A percentile compares a stretch with the other conserved stretches of the same genome.
Conservation (phyloP, 2,888 invertebrate species). For the Bombyx huttoni region DNA sequence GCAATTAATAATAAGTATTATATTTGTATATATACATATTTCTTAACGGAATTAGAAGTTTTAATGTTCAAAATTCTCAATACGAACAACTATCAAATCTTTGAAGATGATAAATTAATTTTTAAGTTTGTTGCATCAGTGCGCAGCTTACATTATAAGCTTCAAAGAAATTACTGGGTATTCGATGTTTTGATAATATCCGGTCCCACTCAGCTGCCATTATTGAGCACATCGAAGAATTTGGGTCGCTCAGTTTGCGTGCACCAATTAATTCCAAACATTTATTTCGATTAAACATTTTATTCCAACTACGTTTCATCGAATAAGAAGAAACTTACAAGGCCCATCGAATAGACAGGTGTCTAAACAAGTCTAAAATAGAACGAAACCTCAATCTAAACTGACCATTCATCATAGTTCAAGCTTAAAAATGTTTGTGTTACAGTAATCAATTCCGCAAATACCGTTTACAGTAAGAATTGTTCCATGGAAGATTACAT, state of each 20-base stretch:
- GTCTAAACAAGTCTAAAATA: conserved; percentile 52
- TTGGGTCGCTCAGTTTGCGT: neutral
- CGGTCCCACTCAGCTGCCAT: conserved; percentile 9
- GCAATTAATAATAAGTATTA: too few species aligned
- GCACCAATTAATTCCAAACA: neutral
- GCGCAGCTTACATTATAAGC: neutral
- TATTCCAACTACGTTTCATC: neutral
- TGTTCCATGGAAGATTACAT: too few species aligned
- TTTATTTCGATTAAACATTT: neutral
- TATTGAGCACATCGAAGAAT: neutral
- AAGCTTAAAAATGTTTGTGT: neutral
- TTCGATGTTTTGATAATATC: conserved; percentile 13
- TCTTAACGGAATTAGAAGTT: too few species aligned
- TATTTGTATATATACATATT: too few species aligned
- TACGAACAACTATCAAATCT: neutral
- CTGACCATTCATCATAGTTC: conserved; percentile 7
- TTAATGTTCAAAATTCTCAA: neutral
- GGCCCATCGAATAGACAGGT: conserved; percentile 23
- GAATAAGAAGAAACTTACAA: conserved; percentile 11
- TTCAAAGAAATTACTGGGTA: neutral
- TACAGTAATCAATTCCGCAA: neutral
- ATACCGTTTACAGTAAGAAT: neutral
- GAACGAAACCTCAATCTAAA: conserved; percentile 26
- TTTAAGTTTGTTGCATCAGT: neutral
- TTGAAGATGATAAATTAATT: neutral